Conservation (phyloP, 2,113 vertebrate genomes). For the Meleagris gallopavo region DNA sequence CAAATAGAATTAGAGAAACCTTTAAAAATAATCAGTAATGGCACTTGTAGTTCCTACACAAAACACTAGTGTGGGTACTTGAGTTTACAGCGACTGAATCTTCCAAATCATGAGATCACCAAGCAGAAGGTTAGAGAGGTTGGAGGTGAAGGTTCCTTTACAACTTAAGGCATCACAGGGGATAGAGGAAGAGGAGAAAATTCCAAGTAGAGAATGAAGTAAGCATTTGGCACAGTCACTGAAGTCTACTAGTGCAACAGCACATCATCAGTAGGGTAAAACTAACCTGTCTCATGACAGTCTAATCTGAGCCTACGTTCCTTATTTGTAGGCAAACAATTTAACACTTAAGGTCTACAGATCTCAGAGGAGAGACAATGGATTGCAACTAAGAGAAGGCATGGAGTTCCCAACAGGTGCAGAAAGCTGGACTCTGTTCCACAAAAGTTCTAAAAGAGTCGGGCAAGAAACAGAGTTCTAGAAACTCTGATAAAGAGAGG, state of each 20-base stretch:
- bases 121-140: not conserved
- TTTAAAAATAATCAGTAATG: not conserved
- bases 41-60: not conserved
- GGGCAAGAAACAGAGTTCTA: not conserved
- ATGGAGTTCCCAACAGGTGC: not conserved
- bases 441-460: not conserved
- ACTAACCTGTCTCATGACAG: too few relatives aligned
- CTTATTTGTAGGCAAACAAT: too few relatives aligned
- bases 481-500: not conserved
- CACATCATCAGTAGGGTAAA: too few relatives aligned
- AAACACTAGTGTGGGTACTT: not conserved
- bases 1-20: not conserved
- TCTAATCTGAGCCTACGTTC: too few relatives aligned
- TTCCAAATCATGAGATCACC: not conserved
- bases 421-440: not conserved
- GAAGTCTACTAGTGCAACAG: not conserved
- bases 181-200: not conserved
- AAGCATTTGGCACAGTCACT: not conserved
- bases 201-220: not conserved
- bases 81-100: not conserved
- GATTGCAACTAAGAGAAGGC: not conserved
- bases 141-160: not conserved
- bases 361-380: not conserved
- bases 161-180: not conserved
- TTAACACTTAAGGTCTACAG: not conserved